Conservation (phyloP, 2,113 vertebrate genomes). For the Thymallus thymallus region DNA sequence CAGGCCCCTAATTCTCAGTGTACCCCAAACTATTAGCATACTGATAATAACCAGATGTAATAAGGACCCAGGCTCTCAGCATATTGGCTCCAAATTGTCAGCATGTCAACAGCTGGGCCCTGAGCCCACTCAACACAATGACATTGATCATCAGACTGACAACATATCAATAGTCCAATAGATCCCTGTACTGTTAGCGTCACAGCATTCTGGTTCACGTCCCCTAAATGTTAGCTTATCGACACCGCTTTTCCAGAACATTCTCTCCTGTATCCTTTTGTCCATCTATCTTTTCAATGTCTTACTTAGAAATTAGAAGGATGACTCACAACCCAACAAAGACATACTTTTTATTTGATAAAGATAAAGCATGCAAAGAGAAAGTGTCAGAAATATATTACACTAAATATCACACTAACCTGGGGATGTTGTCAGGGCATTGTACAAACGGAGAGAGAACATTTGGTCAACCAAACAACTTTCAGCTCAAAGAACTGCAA, state of each 20-base stretch:
- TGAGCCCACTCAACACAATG: constrained; percentile 22
- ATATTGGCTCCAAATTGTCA: constrained; percentile 40
- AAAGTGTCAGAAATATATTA: too few species aligned
- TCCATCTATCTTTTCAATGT: constrained; percentile 14
- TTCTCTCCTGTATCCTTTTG: constrained; percentile 12
- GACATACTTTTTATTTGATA: too few species aligned
- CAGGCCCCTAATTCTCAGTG: constrained; percentile 37
- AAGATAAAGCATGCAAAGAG: too few species aligned
- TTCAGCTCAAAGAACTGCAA: too few species aligned
- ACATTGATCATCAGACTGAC: constrained; percentile 33
- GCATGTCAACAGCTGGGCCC: constrained; percentile 15
- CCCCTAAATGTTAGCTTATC: constrained; percentile 29
- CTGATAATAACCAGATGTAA: too few species aligned
- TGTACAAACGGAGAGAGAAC: too few species aligned
- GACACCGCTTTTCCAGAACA: constrained; percentile 21
- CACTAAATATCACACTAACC: too few species aligned
- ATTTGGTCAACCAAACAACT: too few species aligned
- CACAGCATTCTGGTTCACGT: constrained; percentile 15
- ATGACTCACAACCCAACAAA: background rate
- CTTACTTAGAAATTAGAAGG: background rate
- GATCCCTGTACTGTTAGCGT: constrained; percentile 16
- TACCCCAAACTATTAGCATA: constrained; percentile 53
- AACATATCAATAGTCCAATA: constrained; percentile 20
- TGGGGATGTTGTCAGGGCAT: too few species aligned
- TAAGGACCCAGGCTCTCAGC: constrained; percentile 29